These are phyloP conservation scores for Capreolus pygargus DNA, from an alignment of 2,113 vertebrate species.

Conservation along the genomic window DNA sequence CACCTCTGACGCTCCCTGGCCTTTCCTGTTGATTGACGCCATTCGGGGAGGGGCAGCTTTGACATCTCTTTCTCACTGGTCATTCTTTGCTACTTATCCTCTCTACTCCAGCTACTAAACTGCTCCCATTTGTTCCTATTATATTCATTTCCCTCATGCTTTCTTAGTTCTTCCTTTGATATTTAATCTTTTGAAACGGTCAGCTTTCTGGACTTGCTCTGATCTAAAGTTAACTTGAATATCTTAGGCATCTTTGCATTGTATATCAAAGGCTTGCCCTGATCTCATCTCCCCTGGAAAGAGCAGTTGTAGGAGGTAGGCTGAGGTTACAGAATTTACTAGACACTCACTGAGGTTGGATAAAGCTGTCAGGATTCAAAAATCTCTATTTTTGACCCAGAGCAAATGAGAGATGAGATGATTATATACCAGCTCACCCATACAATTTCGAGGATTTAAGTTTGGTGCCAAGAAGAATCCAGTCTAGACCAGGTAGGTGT, in stretches of 20 bases:
- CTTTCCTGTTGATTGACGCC: neutral
- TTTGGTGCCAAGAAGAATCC: neutral
- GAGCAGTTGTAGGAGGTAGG: neutral
- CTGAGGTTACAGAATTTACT: neutral
- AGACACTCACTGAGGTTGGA: neutral
- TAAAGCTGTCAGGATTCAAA: neutral
- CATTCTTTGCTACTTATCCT: neutral
- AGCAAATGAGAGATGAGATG: neutral
- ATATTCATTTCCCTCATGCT: neutral
- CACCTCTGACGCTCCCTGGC: neutral
- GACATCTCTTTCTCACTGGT: neutral
- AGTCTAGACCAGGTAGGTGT: neutral
- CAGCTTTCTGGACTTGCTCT: neutral
- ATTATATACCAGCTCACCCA: neutral
- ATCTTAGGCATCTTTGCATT: neutral
- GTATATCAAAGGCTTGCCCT: neutral
- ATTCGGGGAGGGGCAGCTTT: neutral
- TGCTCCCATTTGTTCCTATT: neutral
- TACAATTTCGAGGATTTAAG: neutral
- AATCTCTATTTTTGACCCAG: neutral
- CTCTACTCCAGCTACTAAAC: neutral
- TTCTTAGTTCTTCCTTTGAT: neutral
- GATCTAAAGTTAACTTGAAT: neutral
- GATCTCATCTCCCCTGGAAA: neutral
- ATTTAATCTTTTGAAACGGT: neutral